A percentile compares a stretch with the other conserved stretches of the same genome.
These are phyloP conservation scores for Anolis sagrei DNA, from an alignment of 2,113 vertebrate species.

Conservation along the genomic window DNA sequence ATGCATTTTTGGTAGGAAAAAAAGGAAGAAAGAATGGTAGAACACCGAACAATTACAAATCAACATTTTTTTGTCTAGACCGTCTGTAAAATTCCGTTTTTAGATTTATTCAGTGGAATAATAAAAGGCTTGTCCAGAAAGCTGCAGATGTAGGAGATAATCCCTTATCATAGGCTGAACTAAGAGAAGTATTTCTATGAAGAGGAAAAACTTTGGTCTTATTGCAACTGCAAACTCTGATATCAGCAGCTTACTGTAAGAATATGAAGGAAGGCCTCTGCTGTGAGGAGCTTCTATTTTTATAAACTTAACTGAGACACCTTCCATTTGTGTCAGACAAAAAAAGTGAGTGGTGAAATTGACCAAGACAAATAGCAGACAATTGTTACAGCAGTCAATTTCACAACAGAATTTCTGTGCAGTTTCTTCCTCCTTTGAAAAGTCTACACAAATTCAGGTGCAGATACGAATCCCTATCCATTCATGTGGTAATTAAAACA, in stretches of 20 bases:
- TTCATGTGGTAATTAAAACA: neutral
- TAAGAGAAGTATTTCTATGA: neutral
- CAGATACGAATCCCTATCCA: neutral
- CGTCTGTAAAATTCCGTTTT: neutral
- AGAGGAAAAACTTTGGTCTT: neutral
- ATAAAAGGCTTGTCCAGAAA: neutral
- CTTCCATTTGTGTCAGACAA: neutral
- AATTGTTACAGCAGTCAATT: neutral
- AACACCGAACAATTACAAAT: neutral
- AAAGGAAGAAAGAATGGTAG: neutral
- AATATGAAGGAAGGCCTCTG: neutral
- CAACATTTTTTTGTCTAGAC: neutral
- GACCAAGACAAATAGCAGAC: neutral
- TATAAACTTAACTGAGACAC: neutral
- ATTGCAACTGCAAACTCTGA: neutral
- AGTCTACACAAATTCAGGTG: neutral
- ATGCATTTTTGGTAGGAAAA: neutral
- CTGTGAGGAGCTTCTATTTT: neutral
- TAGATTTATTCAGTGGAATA: neutral
- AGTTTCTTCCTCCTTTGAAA: neutral
- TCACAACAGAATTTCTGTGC: neutral
- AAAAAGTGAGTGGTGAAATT: neutral
- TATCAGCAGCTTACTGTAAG: neutral
- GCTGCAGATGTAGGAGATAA: too few species aligned
- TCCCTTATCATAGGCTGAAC: neutral